Evolutionary conservation across 1,140 invertebrate species (phyloP).

Genomic region (Vanessa atalanta): DNA sequence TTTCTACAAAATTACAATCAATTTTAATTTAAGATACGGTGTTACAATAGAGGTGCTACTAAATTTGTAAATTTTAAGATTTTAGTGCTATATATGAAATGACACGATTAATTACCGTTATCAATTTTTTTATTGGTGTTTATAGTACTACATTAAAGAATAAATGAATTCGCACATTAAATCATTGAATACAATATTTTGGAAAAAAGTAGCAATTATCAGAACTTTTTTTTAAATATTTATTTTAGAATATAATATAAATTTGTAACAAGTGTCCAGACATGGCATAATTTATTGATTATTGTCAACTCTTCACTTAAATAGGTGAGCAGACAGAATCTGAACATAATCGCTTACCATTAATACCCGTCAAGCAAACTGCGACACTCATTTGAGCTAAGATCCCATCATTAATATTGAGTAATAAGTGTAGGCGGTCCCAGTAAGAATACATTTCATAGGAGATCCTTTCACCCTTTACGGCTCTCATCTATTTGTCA

Average conservation of each 20-base stretch:
- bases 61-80: too few relatives aligned
- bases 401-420: conserved; percentile 79
- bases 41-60: too few relatives aligned
- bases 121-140: too few relatives aligned
- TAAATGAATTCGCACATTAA: too few relatives aligned
- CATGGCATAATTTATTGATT: conserved; percentile 22
- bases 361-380: conserved; percentile 72
- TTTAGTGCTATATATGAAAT: too few relatives aligned
- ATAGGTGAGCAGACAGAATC: conserved; percentile 55
- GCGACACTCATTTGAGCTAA: conserved; percentile 72
- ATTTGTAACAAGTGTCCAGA: conserved; percentile 11
- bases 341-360: conserved; percentile 68
- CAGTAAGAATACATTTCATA: conserved; percentile 64
- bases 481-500: conserved; percentile 66
- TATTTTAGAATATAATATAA: background rate
- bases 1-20: too few relatives aligned
- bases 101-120: too few relatives aligned
- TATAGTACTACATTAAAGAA: too few relatives aligned
- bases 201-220: too few relatives aligned
- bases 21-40: too few relatives aligned
- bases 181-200: too few relatives aligned
- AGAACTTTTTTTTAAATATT: too few relatives aligned
- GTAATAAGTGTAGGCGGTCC: conserved; percentile 68
- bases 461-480: conserved; percentile 76
- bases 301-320: conserved; percentile 39